Evolutionary conservation across 2,113 vertebrate species (phyloP), one percentile per base, ranked within the genome.

Genomic region (Sigmodon hispidus): DNA sequence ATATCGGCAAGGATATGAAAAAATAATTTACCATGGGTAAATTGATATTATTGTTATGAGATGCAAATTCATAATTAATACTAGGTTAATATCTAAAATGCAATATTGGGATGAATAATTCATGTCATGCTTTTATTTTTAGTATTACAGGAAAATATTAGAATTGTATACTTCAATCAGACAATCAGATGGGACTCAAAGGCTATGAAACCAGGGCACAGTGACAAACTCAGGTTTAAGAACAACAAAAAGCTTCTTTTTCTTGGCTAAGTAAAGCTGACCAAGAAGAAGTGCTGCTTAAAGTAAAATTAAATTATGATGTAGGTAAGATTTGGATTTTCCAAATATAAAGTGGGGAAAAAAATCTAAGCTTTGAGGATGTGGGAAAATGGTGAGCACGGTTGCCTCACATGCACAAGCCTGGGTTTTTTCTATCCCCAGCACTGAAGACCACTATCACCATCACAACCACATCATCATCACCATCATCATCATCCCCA

Each of bases 21-120:
- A 90, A 87, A 92, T 91, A 97, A 96, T 93, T 95, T 92, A 94
- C 93, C 52, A 36, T 43, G 87, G 92, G 91, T 92, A 94, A 96
- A 81, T 91, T 85, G 90, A 88, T 92, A 96, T 0, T 29, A 93
- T 22, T 89, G 29, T 88, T 90, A 87, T 52, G 81, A n/a, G 87
- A 72, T 94, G 89, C 40, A 94, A 86, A 90, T 95, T 97, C 94
- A 84, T 50, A 95, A 95, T 94, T 92, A 90, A 83, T 92, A 80
- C 94, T 94, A 87, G 77, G 63, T 83, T 88, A 93, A 92, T 90
- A 95, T 77, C 90, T 70, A 93, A 91, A 96, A 95, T 92, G 61
- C 65, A 90, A 65, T 72, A 52, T n/a, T 94, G 16, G 52, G 26
- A 96, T 95, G 81, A 91, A 96, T 94, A 94, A 97, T 96, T 96